A percentile compares a stretch with the other conserved stretches of the same genome.
Evolutionary conservation across 92 coral and sea anemone genomes (phyloP).

Genomic region (Paramuricea clavata): DNA sequence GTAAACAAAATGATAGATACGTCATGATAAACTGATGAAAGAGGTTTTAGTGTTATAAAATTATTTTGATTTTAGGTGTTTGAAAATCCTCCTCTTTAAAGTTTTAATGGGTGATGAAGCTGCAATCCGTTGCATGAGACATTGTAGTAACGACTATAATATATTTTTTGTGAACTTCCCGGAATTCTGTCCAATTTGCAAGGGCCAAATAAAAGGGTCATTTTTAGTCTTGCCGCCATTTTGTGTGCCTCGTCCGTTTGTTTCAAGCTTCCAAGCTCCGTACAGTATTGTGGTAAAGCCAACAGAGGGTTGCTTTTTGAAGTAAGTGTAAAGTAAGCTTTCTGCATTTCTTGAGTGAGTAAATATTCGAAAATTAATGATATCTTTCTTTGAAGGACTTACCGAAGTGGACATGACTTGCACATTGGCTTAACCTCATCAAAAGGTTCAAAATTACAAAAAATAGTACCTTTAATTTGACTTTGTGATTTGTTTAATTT

Average conservation of each 20-base stretch:
- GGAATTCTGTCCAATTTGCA: slow-evolving; percentile 76
- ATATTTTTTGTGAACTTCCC: slow-evolving; percentile 80
- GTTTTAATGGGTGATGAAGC: slow-evolving; percentile 22
- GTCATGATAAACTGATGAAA: neutral
- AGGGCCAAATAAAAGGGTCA: slow-evolving; percentile 58
- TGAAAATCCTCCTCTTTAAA: neutral
- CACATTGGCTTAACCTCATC: slow-evolving; percentile 80
- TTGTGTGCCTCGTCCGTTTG: slow-evolving; percentile 80
- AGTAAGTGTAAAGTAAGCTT: slow-evolving; percentile 54
- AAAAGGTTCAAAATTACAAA: slow-evolving; percentile 29
- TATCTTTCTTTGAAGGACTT: slow-evolving; percentile 59
- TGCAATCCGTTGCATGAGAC: slow-evolving; percentile 81
- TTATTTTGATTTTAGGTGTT: neutral
- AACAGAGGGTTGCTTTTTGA: slow-evolving; percentile 76
- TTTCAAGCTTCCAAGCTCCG: slow-evolving; percentile 44
- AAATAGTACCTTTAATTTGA: too few relatives aligned
- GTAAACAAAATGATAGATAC: neutral
- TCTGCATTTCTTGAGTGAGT: neutral
- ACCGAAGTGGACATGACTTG: slow-evolving; percentile 80
- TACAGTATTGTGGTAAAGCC: slow-evolving; percentile 76
- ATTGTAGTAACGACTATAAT: slow-evolving; percentile 70
- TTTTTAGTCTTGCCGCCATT: slow-evolving; percentile 80
- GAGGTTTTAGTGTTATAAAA: neutral
- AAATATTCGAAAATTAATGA: neutral
- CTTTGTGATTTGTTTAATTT: too few relatives aligned